A percentile compares a stretch with the other conserved stretches of the same genome.
Evolutionary conservation across 1,140 invertebrate species (phyloP).

Genomic region (Heliconius hermathena): DNA sequence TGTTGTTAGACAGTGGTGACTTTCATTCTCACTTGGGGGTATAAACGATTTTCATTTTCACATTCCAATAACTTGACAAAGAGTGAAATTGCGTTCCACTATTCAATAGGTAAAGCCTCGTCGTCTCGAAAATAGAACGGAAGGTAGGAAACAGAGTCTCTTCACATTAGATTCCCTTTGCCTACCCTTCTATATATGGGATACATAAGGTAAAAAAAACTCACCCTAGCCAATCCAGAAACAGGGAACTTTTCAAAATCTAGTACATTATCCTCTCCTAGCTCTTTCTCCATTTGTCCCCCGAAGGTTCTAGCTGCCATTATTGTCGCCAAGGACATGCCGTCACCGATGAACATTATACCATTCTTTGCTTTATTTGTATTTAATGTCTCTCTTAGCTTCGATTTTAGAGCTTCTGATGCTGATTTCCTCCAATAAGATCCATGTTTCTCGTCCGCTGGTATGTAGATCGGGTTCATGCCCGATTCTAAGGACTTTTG

Average conservation of each 20-base stretch:
- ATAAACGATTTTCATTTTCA: neutral
- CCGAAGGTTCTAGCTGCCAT: conserved; percentile 87
- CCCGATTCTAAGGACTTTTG: conserved; percentile 67
- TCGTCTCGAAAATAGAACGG: neutral
- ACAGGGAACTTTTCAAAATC: conserved; percentile 91
- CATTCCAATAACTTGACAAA: neutral
- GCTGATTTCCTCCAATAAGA: conserved; percentile 68
- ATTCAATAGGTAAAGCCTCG: neutral
- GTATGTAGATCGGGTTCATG: conserved; percentile 67
- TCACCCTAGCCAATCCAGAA: conserved; percentile 86
- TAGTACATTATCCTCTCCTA: conserved; percentile 86
- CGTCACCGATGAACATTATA: conserved; percentile 91
- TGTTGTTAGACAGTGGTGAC: too few relatives aligned
- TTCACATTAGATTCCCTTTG: neutral
- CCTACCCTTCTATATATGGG: neutral
- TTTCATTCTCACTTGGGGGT: neutral
- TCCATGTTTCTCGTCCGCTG: conserved; percentile 64
- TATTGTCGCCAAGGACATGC: conserved; percentile 90
- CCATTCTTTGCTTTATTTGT: conserved; percentile 84
- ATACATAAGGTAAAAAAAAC: conserved; percentile 32
- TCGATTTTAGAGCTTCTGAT: conserved; percentile 52
- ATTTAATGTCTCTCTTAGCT: conserved; percentile 60
- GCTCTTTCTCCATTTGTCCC: conserved; percentile 83
- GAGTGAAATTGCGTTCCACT: neutral
- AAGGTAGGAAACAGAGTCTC: neutral